phyloP scores from a whole-genome alignment of 2,113 vertebrate genomes.

The Heptranchias perlo region DNA sequence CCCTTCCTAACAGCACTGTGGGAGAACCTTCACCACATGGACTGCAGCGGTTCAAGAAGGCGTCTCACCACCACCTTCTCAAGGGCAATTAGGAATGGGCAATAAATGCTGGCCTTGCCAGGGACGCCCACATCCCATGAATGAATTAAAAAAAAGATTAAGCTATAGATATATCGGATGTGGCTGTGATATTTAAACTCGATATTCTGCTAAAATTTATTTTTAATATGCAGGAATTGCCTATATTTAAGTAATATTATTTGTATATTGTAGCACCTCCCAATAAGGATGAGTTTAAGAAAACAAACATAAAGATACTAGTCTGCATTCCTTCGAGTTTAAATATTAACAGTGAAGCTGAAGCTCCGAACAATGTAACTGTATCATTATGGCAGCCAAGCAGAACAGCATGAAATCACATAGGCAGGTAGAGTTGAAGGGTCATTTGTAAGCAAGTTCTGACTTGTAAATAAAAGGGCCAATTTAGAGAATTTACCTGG shows the following conservation, averaged over 20 bases:
- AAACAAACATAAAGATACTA: not conserved
- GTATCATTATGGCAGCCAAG: not conserved
- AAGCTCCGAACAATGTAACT: not conserved
- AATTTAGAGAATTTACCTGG: not conserved
- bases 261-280: not conserved
- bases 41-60: too few species aligned
- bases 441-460: not conserved
- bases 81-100: too few species aligned
- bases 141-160: too few species aligned
- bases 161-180: not conserved
- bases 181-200: not conserved
- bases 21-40: too few species aligned
- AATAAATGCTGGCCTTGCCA: too few species aligned
- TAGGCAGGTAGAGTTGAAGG: not conserved
- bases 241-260: not conserved
- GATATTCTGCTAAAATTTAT: not conserved
- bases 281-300: not conserved
- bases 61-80: too few species aligned
- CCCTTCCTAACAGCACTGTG: too few species aligned
- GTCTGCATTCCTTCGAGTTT: not conserved
- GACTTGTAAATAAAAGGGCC: not conserved
- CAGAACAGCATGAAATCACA: not conserved
- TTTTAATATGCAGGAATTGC: not conserved
- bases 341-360: slow-evolving; percentile 8
- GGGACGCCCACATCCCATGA: too few species aligned